Percentiles rank a stretch among this genome's conserved stretches.
Conservation (phyloP, 2,113 vertebrate genomes). For the Pampusana beccarii region DNA sequence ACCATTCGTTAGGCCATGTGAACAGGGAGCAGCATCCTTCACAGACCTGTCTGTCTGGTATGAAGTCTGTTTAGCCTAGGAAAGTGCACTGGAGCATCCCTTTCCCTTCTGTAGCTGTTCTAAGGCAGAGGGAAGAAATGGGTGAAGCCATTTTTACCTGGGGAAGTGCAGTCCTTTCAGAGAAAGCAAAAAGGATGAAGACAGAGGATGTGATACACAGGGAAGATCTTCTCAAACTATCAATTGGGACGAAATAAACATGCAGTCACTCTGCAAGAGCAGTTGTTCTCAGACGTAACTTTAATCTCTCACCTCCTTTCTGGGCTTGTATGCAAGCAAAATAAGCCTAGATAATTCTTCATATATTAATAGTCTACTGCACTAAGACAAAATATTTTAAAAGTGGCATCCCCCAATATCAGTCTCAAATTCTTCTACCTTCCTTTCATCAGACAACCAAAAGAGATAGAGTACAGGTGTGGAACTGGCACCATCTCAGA, state of each 20-base stretch:
- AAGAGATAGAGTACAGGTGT: neutral
- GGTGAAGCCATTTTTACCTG: neutral
- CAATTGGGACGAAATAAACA: neutral
- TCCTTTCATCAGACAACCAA: fast-evolving
- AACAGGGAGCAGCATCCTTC: neutral
- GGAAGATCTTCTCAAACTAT: neutral
- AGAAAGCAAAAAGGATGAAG: neutral
- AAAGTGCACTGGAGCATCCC: neutral
- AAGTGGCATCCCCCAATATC: neutral
- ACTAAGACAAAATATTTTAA: neutral
- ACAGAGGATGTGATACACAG: neutral
- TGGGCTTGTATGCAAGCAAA: neutral
- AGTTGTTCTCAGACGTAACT: neutral
- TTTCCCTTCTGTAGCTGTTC: neutral
- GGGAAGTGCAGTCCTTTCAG: neutral
- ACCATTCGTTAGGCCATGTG: fast-evolving
- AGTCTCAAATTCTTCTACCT: neutral
- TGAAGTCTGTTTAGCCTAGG: neutral
- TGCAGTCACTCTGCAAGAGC: neutral
- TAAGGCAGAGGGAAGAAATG: neutral
- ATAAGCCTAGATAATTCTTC: neutral
- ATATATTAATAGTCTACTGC: neutral
- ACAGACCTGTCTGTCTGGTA: neutral
- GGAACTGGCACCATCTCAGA: fast-evolving
- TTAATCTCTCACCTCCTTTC: neutral